Base-by-base conservation (phyloP, 92 coral and sea anemone genomes). In the Phenganax stokvisi region DNA sequence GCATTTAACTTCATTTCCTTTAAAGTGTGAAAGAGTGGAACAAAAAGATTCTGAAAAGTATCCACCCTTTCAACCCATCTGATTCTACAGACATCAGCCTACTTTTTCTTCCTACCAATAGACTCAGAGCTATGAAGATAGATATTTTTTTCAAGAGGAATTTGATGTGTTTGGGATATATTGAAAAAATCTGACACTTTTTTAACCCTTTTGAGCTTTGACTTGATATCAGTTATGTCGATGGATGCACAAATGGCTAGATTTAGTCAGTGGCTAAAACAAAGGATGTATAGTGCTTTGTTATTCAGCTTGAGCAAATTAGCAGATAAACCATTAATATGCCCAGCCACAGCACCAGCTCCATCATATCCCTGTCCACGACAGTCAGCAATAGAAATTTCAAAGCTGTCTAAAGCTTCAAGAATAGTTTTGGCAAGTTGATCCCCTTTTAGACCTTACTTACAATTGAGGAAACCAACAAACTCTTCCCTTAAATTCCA, bases 321-420 rank as follows among this genome's bases (percentile, higher is more conserved):
- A 37, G 47, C 47, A 37, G 47, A 37, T 37, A 37, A 37, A 37
- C 47, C 47, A 37, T 37, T 37, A 37, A 37, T 37, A 37, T 37
- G 47, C 47, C 47, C 67, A 61, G 29, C 67, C 67, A 61, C 29
- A 1, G 67, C 67, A 61, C 67, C 67, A 15, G 67, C 67, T 6
- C 67, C 17, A 61, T 61, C 67, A 61, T 61, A 61, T 28, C 67
- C 67, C 25, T 61, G 67, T 17, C 67, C 67, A 3, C 67, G 67
- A 61, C 67, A 61, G 25, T 61, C 67, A 17, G 16, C 67, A 13
- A 61, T 61, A 28, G 67, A 61, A 15, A 17, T 15, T 1, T 17
- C 25, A 28, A 61, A 28, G 25, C 25, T 28, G 17, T 61, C 25
- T 17, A 61, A 28, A 61, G 67, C 67, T 61, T 61, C 67, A 9